A percentile compares a stretch with the other conserved stretches of the same genome.
phyloP scores from a whole-genome alignment of 37 sponge, comb jelly and placozoan species.

The Hormiphora californensis region DNA sequence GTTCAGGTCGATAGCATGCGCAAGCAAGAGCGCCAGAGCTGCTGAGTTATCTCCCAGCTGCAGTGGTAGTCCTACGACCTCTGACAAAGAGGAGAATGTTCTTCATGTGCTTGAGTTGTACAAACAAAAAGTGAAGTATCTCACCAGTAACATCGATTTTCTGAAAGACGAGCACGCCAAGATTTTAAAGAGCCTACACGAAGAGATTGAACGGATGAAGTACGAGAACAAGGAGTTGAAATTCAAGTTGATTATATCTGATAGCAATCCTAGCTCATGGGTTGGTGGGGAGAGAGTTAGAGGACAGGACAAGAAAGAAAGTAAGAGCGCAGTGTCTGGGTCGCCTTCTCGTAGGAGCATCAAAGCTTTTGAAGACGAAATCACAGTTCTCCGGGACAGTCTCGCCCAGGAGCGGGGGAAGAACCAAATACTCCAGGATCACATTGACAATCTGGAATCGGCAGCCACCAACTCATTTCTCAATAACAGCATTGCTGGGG shows the following conservation, averaged over 20 bases:
- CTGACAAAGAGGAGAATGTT: conserved; percentile 43
- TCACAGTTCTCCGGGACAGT: not conserved
- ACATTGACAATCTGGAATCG: not conserved
- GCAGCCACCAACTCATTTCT: not conserved
- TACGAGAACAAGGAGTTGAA: conserved; percentile 44
- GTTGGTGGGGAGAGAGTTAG: not conserved
- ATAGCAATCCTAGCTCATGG: conserved; percentile 6
- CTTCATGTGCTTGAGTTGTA: conserved; percentile 41
- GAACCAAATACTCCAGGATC: conserved; percentile 1
- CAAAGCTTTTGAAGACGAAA: conserved; percentile 20
- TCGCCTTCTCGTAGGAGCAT: conserved; percentile 26
- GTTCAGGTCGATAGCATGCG: conserved; percentile 12
- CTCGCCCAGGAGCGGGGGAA: not conserved
- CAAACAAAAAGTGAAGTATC: conserved; percentile 44
- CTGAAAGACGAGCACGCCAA: conserved; percentile 44
- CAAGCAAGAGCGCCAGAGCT: not conserved
- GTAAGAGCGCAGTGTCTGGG: conserved; percentile 34
- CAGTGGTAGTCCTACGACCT: conserved; percentile 32
- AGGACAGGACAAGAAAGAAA: conserved; percentile 29
- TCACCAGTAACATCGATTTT: conserved; percentile 35
- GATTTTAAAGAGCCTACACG: conserved; percentile 43
- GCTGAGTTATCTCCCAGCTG: not conserved
- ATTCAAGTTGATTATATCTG: conserved; percentile 39
- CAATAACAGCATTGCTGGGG: not conserved
- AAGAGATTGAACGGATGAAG: conserved; percentile 51